Percentiles rank a stretch among this genome's conserved stretches.
phyloP scores from a whole-genome alignment of 1,140 invertebrate genomes.

The Drosophila kanapiae region DNA sequence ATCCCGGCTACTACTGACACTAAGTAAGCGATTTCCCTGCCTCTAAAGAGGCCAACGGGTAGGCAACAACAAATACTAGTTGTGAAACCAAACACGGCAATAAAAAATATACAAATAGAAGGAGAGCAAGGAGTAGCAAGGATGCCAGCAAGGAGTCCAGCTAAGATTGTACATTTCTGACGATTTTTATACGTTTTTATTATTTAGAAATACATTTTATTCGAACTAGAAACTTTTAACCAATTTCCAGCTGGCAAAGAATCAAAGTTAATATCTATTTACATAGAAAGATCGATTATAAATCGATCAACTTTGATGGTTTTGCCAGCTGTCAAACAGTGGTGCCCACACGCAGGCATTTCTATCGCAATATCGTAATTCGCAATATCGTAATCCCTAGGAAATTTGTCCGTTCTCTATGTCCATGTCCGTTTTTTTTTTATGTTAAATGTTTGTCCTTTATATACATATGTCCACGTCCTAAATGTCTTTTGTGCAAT shows the following conservation, averaged over 20 bases:
- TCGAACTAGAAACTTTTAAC: neutral
- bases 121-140: neutral
- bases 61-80: too few relatives aligned
- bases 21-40: too few relatives aligned
- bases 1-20: slow-evolving; percentile 41
- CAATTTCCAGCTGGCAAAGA: neutral
- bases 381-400: too few relatives aligned
- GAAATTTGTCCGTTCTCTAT: neutral
- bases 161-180: slow-evolving; percentile 5
- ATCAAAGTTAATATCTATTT: too few relatives aligned
- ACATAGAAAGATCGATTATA: neutral
- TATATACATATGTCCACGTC: too few relatives aligned
- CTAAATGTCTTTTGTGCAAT: too few relatives aligned
- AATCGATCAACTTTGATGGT: neutral
- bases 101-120: neutral
- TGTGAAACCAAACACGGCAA: neutral
- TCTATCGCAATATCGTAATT: too few relatives aligned
- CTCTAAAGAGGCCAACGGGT: too few relatives aligned
- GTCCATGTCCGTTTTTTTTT: neutral
- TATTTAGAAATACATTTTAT: neutral
- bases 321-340: too few relatives aligned
- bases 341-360: too few relatives aligned
- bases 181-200: neutral
- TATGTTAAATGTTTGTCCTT: too few relatives aligned
- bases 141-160: too few relatives aligned